These are phyloP conservation scores for Penaeus chinensis DNA, from an alignment of 1,140 invertebrate genomes.

Conservation along the genomic window DNA sequence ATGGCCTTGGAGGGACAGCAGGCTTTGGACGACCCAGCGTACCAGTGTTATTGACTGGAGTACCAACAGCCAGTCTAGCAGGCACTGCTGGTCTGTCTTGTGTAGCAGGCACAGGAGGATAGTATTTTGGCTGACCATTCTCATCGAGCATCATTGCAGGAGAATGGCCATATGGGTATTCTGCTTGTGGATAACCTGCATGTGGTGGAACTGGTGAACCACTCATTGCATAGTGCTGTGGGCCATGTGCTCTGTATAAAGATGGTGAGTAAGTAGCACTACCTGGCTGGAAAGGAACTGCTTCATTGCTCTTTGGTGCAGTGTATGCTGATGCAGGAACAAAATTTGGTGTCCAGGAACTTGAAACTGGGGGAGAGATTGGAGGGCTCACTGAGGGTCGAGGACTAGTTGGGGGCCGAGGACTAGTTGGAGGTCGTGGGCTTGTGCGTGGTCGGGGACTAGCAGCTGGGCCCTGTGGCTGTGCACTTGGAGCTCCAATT, in stretches of 20 bases:
- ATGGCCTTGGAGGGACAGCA: constrained; percentile 44
- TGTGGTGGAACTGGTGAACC: neutral
- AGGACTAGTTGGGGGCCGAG: too few species aligned
- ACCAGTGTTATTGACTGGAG: constrained; percentile 20
- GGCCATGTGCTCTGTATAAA: neutral
- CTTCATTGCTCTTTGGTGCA: constrained; percentile 2
- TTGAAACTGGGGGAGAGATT: neutral
- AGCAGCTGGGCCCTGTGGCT: neutral
- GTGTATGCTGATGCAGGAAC: constrained; percentile 48
- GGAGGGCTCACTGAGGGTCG: neutral
- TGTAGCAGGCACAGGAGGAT: constrained; percentile 47
- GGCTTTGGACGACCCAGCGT: constrained; percentile 52
- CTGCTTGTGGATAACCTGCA: neutral
- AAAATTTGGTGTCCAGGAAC: constrained; percentile 50
- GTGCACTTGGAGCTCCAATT: neutral
- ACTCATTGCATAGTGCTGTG: neutral
- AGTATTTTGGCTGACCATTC: constrained; percentile 13
- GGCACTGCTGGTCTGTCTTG: constrained; percentile 49
- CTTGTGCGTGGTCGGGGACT: neutral
- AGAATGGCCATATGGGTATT: neutral
- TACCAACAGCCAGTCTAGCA: constrained; percentile 45
- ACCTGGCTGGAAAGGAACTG: neutral
- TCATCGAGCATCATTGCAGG: neutral
- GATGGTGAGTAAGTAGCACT: neutral
- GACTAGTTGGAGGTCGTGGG: too few species aligned